Base-by-base conservation (phyloP, 2,888 invertebrate species). In the Pollenia amentaria region DNA sequence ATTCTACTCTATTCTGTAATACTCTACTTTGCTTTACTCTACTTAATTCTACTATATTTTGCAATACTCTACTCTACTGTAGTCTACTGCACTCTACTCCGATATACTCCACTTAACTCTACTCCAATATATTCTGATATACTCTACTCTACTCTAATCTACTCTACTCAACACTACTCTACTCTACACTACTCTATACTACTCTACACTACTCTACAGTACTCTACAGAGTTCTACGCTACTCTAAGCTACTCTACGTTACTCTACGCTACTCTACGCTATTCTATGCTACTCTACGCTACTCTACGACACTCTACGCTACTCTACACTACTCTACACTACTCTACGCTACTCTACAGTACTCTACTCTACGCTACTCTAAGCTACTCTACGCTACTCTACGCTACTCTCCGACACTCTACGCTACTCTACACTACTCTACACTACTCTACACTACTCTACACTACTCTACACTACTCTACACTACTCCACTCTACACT, bases 91-190 rank as follows among this genome's bases (percentile, higher is more conserved):
- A 55, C 18, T 10, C 60, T 60, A 38, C 1, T 60, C 60, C 38
- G 38, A 0, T 29, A 21, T 21, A 55, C 18, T 18, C 60, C 38
- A 60, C 14, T 60, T 38, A 38, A 60, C 14, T 60, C 38, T 55
- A 55, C 55, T 7, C 57, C 29, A 29, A 8, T 29, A 12, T 60
- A 60, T 16, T 55, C 55, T 55, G 16, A 11, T 21, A 3, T 29
- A 60, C n/a, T 14, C 60, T 60, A 60, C n/a, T 40, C 40, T 60
- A 60, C 38, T 40, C 40, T 60, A 40, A 2, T 38, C 38, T 60
- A 38, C 3, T 29, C 57, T 60, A 60, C 14, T 60, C 38, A 14
- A 60, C 14, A 29, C 60, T 18, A 21, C 29, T 29, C 21, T 21
- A 2, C 21, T 21, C 21, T 21, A 3, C 21, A 21, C n/a, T n/a